These are phyloP conservation scores for Eulacestoma nigropectus DNA, from an alignment of 2,113 vertebrate species.

Conservation along the genomic window DNA sequence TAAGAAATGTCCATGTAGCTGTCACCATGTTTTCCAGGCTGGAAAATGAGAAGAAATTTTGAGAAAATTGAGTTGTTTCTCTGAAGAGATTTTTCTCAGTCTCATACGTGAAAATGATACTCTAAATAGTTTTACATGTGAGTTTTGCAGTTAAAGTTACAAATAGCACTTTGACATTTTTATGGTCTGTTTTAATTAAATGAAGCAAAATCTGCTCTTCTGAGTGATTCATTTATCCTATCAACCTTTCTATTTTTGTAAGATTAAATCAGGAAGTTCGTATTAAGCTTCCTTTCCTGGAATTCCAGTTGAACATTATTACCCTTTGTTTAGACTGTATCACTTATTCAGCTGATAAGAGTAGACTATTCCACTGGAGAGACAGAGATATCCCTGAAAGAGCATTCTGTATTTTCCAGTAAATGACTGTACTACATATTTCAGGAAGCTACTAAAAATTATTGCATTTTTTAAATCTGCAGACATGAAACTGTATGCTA, in stretches of 20 bases:
- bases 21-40: neutral
- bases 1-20: neutral
- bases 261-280: conserved; percentile 57
- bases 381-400: neutral
- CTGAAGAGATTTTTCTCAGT: neutral
- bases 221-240: conserved; percentile 54
- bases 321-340: conserved; percentile 58
- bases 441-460: neutral
- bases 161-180: conserved; percentile 26
- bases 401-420: neutral
- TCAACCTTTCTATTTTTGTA: conserved; percentile 58
- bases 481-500: neutral
- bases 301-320: conserved; percentile 55
- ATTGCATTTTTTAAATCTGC: neutral
- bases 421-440: neutral
- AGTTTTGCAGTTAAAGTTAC: neutral
- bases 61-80: neutral
- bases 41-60: neutral
- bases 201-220: conserved; percentile 26
- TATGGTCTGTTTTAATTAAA: conserved; percentile 36
- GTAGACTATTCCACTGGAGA: neutral
- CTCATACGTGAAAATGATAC: neutral
- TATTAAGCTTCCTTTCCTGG: conserved; percentile 61
- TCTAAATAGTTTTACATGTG: neutral
- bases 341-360: conserved; percentile 46